Percentiles rank a stretch among this genome's conserved stretches.
phyloP scores from a whole-genome alignment of 2,113 vertebrate species.

The Calidris pugnax region DNA sequence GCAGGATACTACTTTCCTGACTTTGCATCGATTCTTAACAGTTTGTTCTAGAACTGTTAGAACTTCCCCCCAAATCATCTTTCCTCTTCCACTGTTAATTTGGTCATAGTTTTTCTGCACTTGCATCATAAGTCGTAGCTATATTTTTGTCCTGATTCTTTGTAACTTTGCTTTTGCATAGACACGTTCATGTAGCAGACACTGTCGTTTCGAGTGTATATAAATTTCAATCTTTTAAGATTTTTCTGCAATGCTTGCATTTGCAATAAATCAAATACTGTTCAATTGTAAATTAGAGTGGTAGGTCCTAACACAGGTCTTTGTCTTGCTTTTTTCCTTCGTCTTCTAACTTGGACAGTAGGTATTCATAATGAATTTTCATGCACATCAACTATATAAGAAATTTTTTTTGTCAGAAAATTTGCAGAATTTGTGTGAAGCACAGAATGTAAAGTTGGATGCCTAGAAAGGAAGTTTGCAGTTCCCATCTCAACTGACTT shows the following conservation, averaged over 20 bases:
- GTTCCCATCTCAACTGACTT: background rate
- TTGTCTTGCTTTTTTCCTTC: background rate
- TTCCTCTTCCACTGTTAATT: background rate
- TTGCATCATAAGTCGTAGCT: background rate
- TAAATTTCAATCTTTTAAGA: background rate
- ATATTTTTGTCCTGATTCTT: background rate
- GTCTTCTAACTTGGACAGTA: background rate
- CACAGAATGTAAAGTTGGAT: background rate
- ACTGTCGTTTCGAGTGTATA: background rate
- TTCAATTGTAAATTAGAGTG: background rate
- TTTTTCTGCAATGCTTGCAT: background rate
- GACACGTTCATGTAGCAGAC: background rate
- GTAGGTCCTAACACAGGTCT: background rate
- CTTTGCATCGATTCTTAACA: background rate
- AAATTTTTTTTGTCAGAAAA: background rate
- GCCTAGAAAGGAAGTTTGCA: background rate
- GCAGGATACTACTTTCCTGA: background rate
- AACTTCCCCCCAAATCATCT: background rate
- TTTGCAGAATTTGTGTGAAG: background rate
- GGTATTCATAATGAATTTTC: background rate
- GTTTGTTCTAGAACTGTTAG: background rate
- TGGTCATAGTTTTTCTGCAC: background rate
- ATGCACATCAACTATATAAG: background rate
- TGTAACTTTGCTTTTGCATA: background rate
- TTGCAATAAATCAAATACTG: background rate